Evolutionary conservation across 1,140 invertebrate species (phyloP).

Genomic region (Apis mellifera): Amel_HAv3.1 CM009934.2:4495001-4495500

Average conservation of each 20-base stretch:
- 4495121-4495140: too few relatives aligned
- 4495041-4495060: background rate
- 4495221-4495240: background rate
- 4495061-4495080: background rate
- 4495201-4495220: background rate
- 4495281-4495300: background rate
- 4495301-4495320: background rate
- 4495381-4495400: slow-evolving; percentile 30
- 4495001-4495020: slow-evolving; percentile 33
- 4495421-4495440: slow-evolving; percentile 39
- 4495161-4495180: background rate
- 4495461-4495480: slow-evolving; percentile 44
- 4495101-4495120: too few relatives aligned
- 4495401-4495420: slow-evolving; percentile 41
- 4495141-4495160: background rate
- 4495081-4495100: too few relatives aligned
- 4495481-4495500: slow-evolving; percentile 17
- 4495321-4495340: slow-evolving; percentile 32
- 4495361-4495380: background rate
- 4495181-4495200: background rate
- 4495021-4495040: background rate
- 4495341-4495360: slow-evolving; percentile 23
- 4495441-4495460: slow-evolving; percentile 47
- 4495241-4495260: too few relatives aligned
- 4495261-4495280: background rate